Evolutionary conservation across 2,113 vertebrate genomes (phyloP).

Genomic region (Otus sunia): DNA sequence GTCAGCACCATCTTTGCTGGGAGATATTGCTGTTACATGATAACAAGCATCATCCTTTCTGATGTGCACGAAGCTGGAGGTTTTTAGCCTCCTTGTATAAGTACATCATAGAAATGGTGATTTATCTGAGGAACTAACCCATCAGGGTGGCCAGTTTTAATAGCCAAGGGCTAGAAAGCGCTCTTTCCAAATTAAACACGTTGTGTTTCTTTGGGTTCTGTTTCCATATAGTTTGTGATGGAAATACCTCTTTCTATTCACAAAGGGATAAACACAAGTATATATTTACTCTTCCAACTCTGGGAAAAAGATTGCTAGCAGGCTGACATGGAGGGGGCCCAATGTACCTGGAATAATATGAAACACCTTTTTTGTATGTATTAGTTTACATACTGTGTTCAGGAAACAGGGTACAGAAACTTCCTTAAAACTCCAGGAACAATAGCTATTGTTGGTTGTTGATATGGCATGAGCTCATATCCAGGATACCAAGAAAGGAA

Average conservation of each 20-base stretch:
- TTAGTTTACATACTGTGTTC: constrained; percentile 69
- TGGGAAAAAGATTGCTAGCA: constrained; percentile 52
- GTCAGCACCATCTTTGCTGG: neutral
- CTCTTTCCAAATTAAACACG: neutral
- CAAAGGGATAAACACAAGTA: neutral
- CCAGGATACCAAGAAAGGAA: constrained; percentile 68
- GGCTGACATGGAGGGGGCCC: constrained; percentile 12
- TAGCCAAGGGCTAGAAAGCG: neutral
- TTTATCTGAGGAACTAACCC: neutral
- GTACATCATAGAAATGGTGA: neutral
- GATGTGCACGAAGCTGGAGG: neutral
- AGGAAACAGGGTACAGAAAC: constrained; percentile 79
- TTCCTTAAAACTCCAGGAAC: constrained; percentile 77
- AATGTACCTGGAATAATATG: constrained; percentile 71
- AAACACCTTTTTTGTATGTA: constrained; percentile 65
- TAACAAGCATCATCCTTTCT: neutral
- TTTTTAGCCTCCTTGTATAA: neutral
- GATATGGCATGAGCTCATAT: constrained; percentile 81
- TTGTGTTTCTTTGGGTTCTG: neutral
- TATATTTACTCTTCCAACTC: neutral
- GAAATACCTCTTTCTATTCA: constrained; percentile 1
- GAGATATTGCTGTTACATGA: neutral
- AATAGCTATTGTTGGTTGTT: constrained; percentile 80
- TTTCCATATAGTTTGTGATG: neutral
- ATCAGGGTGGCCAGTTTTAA: neutral